These are phyloP conservation scores for Onychostoma macrolepis DNA, from an alignment of 2,113 vertebrate genomes.

Conservation along the genomic window DNA sequence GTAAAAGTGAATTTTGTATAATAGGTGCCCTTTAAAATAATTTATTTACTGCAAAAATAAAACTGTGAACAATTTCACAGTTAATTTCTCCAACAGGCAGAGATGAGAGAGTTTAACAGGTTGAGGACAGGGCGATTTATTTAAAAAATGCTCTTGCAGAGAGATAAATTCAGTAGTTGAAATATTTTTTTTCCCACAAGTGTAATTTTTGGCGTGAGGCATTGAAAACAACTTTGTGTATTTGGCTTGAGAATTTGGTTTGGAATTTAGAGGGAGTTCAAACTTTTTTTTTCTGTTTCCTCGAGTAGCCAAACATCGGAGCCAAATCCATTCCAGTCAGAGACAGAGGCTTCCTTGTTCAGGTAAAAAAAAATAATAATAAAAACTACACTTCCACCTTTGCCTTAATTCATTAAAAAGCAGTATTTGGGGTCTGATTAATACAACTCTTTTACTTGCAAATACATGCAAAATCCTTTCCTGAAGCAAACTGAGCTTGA, in stretches of 20 bases:
- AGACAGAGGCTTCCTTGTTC: constrained; percentile 88
- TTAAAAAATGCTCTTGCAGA: neutral
- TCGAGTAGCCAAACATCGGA: constrained; percentile 80
- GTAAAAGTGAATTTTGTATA: too few relatives aligned
- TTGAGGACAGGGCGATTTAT: neutral
- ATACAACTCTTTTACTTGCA: constrained; percentile 11
- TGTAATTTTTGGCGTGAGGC: neutral
- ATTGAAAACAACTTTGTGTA: neutral
- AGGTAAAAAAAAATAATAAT: constrained; percentile 75
- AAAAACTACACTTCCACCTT: neutral
- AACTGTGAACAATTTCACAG: neutral
- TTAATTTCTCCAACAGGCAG: neutral
- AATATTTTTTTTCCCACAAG: neutral
- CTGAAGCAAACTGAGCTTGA: neutral
- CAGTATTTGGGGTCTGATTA: neutral
- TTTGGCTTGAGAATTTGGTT: too few relatives aligned
- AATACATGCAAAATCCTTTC: neutral
- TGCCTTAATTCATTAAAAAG: neutral
- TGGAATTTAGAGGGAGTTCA: neutral
- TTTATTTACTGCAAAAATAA: neutral
- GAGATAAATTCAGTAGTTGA: neutral
- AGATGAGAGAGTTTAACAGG: neutral
- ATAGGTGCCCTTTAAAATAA: neutral
- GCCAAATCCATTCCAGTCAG: constrained; percentile 83
- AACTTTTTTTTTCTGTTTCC: constrained; percentile 43